Evolutionary conservation across 1,140 invertebrate species (phyloP).

Genomic region (Megalonaias nervosa): DNA sequence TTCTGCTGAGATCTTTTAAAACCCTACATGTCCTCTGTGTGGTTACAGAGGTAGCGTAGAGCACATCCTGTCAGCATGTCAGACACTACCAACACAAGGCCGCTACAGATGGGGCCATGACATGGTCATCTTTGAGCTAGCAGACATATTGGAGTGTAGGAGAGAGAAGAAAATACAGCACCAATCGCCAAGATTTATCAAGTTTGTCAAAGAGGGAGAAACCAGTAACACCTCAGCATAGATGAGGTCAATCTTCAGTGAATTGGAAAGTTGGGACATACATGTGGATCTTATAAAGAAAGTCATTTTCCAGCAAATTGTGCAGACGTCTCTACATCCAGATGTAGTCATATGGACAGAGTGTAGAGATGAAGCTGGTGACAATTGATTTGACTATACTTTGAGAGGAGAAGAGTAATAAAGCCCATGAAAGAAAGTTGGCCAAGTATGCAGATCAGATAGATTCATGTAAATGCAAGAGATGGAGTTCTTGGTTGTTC

Average conservation of each 20-base stretch:
- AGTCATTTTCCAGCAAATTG: constrained; percentile 1
- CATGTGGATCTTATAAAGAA: neutral
- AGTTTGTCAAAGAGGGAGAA: constrained; percentile 13
- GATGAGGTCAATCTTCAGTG: constrained; percentile 1
- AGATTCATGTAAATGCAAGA: too few relatives aligned
- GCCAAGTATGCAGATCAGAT: too few relatives aligned
- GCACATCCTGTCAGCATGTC: neutral
- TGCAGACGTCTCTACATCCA: too few relatives aligned
- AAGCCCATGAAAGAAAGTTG: too few relatives aligned
- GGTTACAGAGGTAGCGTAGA: constrained; percentile 1
- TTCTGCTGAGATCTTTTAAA: constrained; percentile 23
- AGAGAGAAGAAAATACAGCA: neutral
- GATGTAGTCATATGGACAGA: too few relatives aligned
- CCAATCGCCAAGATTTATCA: neutral
- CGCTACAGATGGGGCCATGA: constrained; percentile 18
- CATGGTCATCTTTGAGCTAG: constrained; percentile 5
- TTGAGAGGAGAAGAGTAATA: too few relatives aligned
- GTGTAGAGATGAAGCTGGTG: too few relatives aligned
- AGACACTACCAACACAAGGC: neutral
- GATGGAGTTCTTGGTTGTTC: too few relatives aligned
- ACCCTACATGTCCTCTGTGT: constrained; percentile 6
- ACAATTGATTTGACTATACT: too few relatives aligned
- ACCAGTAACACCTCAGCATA: neutral
- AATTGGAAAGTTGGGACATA: constrained; percentile 2
- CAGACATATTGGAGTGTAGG: constrained; percentile 8